Evolutionary conservation across 2,888 invertebrate species (phyloP).

Genomic region (Polia nebulosa): DNA sequence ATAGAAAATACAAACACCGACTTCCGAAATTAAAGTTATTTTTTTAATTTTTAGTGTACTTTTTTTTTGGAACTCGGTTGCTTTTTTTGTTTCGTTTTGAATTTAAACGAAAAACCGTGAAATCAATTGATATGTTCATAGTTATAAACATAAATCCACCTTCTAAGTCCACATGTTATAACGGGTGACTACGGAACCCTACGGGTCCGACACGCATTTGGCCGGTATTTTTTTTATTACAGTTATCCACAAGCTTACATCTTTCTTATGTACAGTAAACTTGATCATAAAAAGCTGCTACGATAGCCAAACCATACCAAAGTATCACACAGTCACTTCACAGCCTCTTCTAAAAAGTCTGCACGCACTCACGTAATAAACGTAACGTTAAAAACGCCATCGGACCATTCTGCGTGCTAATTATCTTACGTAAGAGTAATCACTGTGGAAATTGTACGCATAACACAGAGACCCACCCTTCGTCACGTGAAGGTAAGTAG

Average conservation of each 20-base stretch:
- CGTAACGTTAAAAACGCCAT: slow-evolving; percentile 38
- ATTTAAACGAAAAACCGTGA: too few relatives aligned
- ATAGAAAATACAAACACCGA: too few relatives aligned
- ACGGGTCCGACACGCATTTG: not conserved
- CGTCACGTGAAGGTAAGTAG: slow-evolving; percentile 46
- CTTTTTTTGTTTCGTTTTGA: too few relatives aligned
- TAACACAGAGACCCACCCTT: slow-evolving; percentile 59
- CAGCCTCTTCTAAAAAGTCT: slow-evolving; percentile 1
- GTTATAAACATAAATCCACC: too few relatives aligned
- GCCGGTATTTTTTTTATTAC: not conserved
- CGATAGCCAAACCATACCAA: not conserved
- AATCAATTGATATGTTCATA: too few relatives aligned
- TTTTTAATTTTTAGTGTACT: too few relatives aligned
- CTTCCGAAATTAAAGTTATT: too few relatives aligned
- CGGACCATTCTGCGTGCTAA: slow-evolving; percentile 43
- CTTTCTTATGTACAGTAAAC: not conserved
- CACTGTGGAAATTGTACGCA: slow-evolving; percentile 51
- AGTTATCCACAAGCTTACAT: not conserved
- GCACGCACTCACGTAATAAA: slow-evolving; percentile 32
- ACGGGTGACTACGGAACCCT: not conserved
- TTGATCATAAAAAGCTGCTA: not conserved
- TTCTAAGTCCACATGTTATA: too few relatives aligned
- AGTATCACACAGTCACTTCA: slow-evolving; percentile 1
- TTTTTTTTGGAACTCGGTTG: too few relatives aligned
- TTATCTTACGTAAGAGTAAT: slow-evolving; percentile 56